A percentile compares a stretch with the other conserved stretches of the same genome.
Evolutionary conservation across 2,113 vertebrate genomes (phyloP).

Genomic region (Forbesichthys papilliferus): DNA sequence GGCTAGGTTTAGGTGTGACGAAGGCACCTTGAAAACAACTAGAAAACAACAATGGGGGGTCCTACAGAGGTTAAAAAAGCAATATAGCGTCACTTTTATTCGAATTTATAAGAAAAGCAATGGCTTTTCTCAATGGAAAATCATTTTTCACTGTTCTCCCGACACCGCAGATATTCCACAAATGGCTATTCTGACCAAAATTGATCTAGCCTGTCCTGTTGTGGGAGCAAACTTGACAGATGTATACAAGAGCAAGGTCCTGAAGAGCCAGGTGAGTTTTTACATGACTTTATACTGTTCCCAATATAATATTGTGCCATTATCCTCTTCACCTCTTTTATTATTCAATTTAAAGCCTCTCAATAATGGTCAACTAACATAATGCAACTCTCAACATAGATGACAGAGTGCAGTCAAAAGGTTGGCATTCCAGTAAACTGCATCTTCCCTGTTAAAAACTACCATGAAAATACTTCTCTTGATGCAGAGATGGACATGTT

Average conservation of each 20-base stretch:
- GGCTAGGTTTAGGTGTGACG: too few relatives aligned
- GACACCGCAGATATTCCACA: neutral
- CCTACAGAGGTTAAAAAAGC: too few relatives aligned
- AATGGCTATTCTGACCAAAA: neutral
- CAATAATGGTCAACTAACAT: neutral
- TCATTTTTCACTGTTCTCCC: too few relatives aligned
- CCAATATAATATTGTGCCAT: too few relatives aligned
- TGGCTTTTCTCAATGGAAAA: too few relatives aligned
- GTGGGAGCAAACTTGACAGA: neutral
- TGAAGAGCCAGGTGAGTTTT: neutral
- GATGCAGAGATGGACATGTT: neutral
- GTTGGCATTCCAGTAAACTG: neutral
- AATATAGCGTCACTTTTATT: too few relatives aligned
- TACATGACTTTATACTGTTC: too few relatives aligned
- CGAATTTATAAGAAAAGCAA: too few relatives aligned
- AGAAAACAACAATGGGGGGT: too few relatives aligned
- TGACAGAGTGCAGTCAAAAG: neutral
- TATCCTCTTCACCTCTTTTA: too few relatives aligned
- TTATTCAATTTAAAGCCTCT: neutral
- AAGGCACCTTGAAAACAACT: too few relatives aligned
- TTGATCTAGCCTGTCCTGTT: neutral
- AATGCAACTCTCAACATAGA: neutral
- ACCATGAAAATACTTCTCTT: neutral
- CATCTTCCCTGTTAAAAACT: neutral
- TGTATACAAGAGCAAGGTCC: neutral